Conservation (phyloP, 2,113 vertebrate genomes). For the Lota lota region DNA sequence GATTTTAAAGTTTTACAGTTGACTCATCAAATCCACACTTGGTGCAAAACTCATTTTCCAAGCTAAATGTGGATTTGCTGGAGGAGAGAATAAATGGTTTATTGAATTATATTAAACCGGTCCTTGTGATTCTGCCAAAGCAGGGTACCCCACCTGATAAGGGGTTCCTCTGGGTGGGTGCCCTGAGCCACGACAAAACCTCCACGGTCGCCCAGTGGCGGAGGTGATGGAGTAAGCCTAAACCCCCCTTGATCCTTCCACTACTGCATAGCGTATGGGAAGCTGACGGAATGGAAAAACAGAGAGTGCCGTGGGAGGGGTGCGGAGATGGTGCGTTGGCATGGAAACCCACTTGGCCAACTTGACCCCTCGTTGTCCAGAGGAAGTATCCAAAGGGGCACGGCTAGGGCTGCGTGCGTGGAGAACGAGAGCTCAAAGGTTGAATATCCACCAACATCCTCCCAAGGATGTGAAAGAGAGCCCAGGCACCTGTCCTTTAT, state of each 20-base stretch:
- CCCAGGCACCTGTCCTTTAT: conserved; percentile 27
- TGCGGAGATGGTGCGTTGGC: conserved; percentile 8
- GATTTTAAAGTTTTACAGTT: conserved; percentile 7
- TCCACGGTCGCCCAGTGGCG: conserved; percentile 51
- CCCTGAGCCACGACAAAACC: conserved; percentile 59
- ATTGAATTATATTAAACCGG: neutral
- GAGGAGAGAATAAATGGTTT: conserved; percentile 17
- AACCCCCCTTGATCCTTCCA: conserved; percentile 46
- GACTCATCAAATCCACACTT: conserved; percentile 27
- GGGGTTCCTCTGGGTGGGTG: conserved; percentile 41
- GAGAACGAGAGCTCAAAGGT: conserved; percentile 63
- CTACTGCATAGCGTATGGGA: conserved; percentile 34
- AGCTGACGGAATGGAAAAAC: conserved; percentile 37
- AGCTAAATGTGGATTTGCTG: conserved; percentile 20
- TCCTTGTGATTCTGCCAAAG: conserved; percentile 24
- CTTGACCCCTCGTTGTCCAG: conserved; percentile 61
- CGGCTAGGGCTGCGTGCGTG: conserved; percentile 57
- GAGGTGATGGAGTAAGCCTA: conserved; percentile 67
- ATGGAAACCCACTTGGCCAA: conserved; percentile 55
- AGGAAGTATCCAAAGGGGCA: conserved; percentile 52
- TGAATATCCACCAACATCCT: conserved; percentile 57
- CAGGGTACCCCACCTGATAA: conserved; percentile 30
- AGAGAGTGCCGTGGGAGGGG: conserved; percentile 16
- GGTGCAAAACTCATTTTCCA: conserved; percentile 15
- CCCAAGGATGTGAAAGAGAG: conserved; percentile 31